These are phyloP conservation scores for Chrysemys picta DNA, from an alignment of 2,113 vertebrate genomes.

Conservation along the genomic window DNA sequence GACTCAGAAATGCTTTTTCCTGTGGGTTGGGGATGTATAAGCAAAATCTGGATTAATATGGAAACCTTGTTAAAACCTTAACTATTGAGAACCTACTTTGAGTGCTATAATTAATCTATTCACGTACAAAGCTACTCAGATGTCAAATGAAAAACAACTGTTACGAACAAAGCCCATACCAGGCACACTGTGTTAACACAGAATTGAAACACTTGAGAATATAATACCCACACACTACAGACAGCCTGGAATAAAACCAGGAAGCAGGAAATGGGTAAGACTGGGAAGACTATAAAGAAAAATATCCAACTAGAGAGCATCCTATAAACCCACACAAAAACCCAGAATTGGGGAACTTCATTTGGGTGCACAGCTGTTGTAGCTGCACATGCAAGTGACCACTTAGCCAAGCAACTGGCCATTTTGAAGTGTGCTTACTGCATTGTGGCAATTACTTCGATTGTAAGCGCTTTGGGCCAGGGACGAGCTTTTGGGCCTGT, in stretches of 20 bases:
- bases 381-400: neutral
- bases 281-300: slow-evolving; percentile 37
- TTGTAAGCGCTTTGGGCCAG: neutral
- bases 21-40: neutral
- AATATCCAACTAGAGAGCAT: neutral
- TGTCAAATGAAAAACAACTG: slow-evolving; percentile 1
- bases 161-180: neutral
- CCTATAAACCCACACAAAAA: slow-evolving; percentile 31
- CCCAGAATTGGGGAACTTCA: slow-evolving; percentile 46
- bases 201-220: slow-evolving; percentile 34
- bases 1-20: neutral
- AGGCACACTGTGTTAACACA: neutral
- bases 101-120: neutral
- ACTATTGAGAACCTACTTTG: neutral
- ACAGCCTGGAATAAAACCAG: slow-evolving; percentile 9
- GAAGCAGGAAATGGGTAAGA: slow-evolving; percentile 3
- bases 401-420: slow-evolving; percentile 3
- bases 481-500: neutral
- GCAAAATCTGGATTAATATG: neutral
- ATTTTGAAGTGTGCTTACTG: slow-evolving; percentile 21
- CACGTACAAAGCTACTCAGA: slow-evolving; percentile 3
- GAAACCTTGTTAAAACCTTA: slow-evolving; percentile 6
- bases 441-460: neutral
- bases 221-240: slow-evolving; percentile 25
- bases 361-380: neutral